Evolutionary conservation across 1,140 invertebrate genomes (phyloP).

Genomic region (Nymphalis io): DNA sequence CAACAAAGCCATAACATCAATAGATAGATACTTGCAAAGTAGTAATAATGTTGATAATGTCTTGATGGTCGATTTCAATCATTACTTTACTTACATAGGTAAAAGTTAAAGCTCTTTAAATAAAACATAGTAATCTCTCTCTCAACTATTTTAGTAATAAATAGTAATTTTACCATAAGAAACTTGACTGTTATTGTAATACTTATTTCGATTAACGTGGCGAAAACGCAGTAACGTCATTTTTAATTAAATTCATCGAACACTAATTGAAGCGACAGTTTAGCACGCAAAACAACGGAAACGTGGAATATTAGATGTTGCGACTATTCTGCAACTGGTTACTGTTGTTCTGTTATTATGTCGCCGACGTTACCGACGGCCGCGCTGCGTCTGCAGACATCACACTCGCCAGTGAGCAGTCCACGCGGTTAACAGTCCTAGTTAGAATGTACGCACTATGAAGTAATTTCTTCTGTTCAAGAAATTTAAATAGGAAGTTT

Average conservation of each 20-base stretch:
- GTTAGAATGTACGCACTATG: conserved; percentile 28
- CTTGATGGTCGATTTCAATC: no score
- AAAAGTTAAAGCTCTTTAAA: no score
- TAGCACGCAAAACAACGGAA: conserved; percentile 21
- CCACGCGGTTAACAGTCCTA: conserved; percentile 23
- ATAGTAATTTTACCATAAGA: no score
- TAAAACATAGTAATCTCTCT: no score
- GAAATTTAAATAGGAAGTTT: conserved; percentile 10
- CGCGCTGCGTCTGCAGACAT: conserved; percentile 17
- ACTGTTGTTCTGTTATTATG: conserved; percentile 11
- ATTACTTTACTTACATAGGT: no score
- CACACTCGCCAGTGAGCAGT: conserved; percentile 16
- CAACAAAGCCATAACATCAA: no score
- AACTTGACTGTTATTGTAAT: no score
- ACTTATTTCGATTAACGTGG: no score
- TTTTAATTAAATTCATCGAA: background rate
- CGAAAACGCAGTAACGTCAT: no score
- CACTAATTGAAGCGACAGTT: conserved; percentile 6
- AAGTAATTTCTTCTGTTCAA: conserved; percentile 19
- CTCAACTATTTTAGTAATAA: no score
- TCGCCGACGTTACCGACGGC: background rate
- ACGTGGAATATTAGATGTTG: conserved; percentile 19
- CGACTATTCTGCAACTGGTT: background rate
- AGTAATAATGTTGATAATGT: no score
- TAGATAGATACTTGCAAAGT: no score